A percentile compares a stretch with the other conserved stretches of the same genome.
These are phyloP conservation scores for Salpingus planirostris DNA, from an alignment of 2,888 invertebrate genomes.

Conservation along the genomic window DNA sequence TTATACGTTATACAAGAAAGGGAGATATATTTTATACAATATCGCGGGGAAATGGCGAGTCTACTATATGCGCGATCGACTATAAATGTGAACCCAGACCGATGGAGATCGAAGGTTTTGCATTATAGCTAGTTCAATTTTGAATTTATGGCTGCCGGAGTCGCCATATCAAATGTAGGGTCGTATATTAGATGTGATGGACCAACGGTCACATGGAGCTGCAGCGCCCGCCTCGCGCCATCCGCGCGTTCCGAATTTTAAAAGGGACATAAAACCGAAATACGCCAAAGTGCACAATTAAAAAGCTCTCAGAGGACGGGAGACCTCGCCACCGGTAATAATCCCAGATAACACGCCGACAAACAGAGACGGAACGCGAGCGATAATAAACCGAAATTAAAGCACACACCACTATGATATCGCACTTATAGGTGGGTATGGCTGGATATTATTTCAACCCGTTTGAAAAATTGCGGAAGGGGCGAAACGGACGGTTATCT, in stretches of 20 bases:
- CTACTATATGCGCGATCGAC: slow-evolving; percentile 7
- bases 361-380: too few relatives aligned
- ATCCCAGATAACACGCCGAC: too few relatives aligned
- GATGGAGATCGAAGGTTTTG: slow-evolving; percentile 31
- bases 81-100: slow-evolving; percentile 19
- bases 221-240: slow-evolving; percentile 1
- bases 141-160: slow-evolving; percentile 31
- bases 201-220: slow-evolving; percentile 26
- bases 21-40: too few relatives aligned
- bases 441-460: too few relatives aligned
- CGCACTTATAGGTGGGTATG: too few relatives aligned
- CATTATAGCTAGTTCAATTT: slow-evolving; percentile 34
- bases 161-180: slow-evolving; percentile 30
- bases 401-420: too few relatives aligned
- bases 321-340: too few relatives aligned
- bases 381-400: too few relatives aligned
- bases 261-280: slow-evolving; percentile 2
- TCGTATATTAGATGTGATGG: slow-evolving; percentile 31
- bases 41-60: too few relatives aligned
- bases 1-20: too few relatives aligned
- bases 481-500: too few relatives aligned
- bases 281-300: neutral
- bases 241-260: slow-evolving; percentile 2
- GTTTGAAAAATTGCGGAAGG: too few relatives aligned
- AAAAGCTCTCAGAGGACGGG: slow-evolving; percentile 1